phyloP scores from a whole-genome alignment of 2,797 vertebrate species.

The Enteromius thamalakanensis region DNA sequence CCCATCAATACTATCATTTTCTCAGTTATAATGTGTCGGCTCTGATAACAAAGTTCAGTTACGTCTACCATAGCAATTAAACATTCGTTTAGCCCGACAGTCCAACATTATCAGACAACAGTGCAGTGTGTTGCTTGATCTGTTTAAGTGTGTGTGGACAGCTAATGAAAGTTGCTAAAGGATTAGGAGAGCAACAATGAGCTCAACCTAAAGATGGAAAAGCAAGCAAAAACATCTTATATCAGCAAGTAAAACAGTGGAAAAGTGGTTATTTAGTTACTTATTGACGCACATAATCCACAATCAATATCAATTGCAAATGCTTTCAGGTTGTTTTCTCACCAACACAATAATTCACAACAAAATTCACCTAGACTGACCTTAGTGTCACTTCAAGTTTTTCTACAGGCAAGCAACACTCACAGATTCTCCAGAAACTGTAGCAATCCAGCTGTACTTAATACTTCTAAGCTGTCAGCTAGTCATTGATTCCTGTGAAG shows the following conservation, averaged over 20 bases:
- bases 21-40: neutral
- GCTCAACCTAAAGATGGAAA: neutral
- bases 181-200: neutral
- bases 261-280: neutral
- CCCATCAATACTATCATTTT: neutral
- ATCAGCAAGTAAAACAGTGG: neutral
- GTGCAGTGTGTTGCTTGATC: neutral
- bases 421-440: neutral
- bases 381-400: neutral
- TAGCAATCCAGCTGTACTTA: neutral
- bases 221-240: neutral
- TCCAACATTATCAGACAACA: neutral
- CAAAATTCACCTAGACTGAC: neutral
- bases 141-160: neutral
- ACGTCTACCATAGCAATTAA: neutral
- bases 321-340: neutral
- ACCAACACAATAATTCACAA: neutral
- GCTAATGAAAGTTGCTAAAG: neutral
- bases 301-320: neutral
- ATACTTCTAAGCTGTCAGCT: neutral
- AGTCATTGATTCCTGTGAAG: neutral
- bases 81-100: neutral
- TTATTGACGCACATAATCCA: neutral
- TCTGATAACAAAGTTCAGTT: slow-evolving; percentile 8
- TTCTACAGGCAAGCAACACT: neutral